Evolutionary conservation across 2,888 invertebrate species (phyloP), one percentile per base, ranked within the genome.

Genomic region (Lithophane leautieri): DNA sequence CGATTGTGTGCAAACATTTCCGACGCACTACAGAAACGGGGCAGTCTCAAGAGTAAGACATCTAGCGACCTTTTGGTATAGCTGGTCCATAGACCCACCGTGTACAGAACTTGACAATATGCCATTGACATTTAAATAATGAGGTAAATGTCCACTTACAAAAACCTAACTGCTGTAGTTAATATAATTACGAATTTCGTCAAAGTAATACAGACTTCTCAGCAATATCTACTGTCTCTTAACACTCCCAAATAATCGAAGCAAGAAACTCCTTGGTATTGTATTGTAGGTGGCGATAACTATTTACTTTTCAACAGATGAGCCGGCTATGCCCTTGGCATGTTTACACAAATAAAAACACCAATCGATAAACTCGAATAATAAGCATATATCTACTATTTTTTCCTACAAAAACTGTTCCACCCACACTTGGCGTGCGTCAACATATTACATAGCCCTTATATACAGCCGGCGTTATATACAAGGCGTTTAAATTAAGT

Each of bases 401-500:
- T 54, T 60, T 54, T 40, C 8, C 28, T 28, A 2, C 14, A 44
- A 67, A 80, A 28, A 11, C 12, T 25, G 4, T 44, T 52, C n/a
- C 42, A 16, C 28, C 47, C 63, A 60, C n/a, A 16, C 40, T 22
- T 42, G n/a, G n/a, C 25, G 40, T 42, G 44, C 71, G 78, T 73
- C 71, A 81, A 69, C 40, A 70, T 54, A 67, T 62, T 73, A 85
- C 65, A 82, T 84, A 75, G n/a, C 34, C 50, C 2, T 70, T 86
- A 83, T 82, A 68, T 84, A 86, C 75, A 54, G 52, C 34, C 34
- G 42, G 70, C 62, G 75, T 60, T 87, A 86, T 83, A 73, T 87
- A 85, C 71, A 65, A 66, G 40, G 72, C 81, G 79, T 86, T 86
- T 82, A 88, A 88, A 90, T 89, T 88, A 86, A 88, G 85, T 89